phyloP scores from a whole-genome alignment of 2,797 vertebrate species.

The Stomatorhinus walkeri region DNA sequence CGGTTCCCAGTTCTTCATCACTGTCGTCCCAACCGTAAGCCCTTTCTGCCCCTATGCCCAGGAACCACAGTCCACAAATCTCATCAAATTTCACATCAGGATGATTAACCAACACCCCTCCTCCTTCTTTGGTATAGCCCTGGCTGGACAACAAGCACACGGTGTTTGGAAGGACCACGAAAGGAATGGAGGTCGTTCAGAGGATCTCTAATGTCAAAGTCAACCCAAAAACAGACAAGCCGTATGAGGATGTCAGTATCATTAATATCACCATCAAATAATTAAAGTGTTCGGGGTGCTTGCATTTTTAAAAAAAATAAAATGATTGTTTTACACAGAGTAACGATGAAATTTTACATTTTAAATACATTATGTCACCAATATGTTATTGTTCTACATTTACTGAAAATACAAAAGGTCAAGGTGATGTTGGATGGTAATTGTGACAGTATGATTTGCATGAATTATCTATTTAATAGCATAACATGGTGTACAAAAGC shows the following conservation, averaged over 20 bases:
- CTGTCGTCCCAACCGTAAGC: conserved; percentile 94
- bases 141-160: conserved; percentile 99
- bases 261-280: conserved; percentile 96
- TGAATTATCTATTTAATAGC: conserved; percentile 58
- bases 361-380: not conserved
- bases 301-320: conserved; percentile 5
- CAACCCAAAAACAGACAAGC: conserved; percentile 97
- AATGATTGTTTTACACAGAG: conserved; percentile 30
- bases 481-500: conserved; percentile 62
- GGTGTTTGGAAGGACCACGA: conserved; percentile 85
- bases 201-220: conserved; percentile 95
- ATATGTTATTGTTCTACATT: not conserved
- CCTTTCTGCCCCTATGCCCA: not conserved
- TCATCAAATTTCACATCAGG: not conserved
- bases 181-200: conserved; percentile 98
- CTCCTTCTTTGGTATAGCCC: conserved; percentile 59
- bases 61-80: not conserved
- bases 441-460: conserved; percentile 21
- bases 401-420: not conserved
- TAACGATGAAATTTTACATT: not conserved
- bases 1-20: conserved; percentile 94
- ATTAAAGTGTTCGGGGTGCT: conserved; percentile 14
- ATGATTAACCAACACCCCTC: not conserved
- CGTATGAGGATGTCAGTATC: conserved; percentile 95
- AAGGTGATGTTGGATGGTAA: not conserved